phyloP scores from a whole-genome alignment of 2,888 invertebrate genomes.

The Glomeris marginata region DNA sequence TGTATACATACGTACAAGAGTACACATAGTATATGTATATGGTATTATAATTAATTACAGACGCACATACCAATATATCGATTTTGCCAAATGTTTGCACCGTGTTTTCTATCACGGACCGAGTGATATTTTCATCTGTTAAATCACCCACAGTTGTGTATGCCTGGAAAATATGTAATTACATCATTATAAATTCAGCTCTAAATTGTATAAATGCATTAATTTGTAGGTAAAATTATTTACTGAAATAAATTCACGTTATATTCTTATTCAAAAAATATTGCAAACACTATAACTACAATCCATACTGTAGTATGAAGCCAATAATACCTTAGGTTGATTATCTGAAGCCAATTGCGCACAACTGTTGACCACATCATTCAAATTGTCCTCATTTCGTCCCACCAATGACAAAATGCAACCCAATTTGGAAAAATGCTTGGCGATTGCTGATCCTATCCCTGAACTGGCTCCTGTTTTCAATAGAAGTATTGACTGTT shows the following conservation, averaged over 20 bases:
- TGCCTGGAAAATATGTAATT: constrained; percentile 23
- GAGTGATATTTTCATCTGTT: constrained; percentile 49
- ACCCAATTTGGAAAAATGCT: constrained; percentile 56
- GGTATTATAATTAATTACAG: not conserved
- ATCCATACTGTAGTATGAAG: no score
- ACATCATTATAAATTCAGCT: no score
- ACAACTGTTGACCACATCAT: constrained; percentile 45
- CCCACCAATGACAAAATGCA: constrained; percentile 57
- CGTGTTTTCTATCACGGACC: constrained; percentile 54
- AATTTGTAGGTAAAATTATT: no score
- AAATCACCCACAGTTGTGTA: constrained; percentile 30
- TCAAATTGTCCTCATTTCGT: constrained; percentile 50
- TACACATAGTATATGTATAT: not conserved
- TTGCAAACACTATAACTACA: not conserved
- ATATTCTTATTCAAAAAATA: no score
- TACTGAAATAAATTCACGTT: no score
- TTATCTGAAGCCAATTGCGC: constrained; percentile 15
- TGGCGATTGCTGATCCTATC: constrained; percentile 66
- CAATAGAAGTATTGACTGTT: constrained; percentile 7
- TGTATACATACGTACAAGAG: not conserved
- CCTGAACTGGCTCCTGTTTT: constrained; percentile 61
- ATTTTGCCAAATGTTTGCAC: constrained; percentile 56
- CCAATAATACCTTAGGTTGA: no score
- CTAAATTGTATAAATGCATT: no score
- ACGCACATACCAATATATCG: constrained; percentile 35